Evolutionary conservation across 1,140 invertebrate species (phyloP).

Genomic region (Habropoda laboriosa): DNA sequence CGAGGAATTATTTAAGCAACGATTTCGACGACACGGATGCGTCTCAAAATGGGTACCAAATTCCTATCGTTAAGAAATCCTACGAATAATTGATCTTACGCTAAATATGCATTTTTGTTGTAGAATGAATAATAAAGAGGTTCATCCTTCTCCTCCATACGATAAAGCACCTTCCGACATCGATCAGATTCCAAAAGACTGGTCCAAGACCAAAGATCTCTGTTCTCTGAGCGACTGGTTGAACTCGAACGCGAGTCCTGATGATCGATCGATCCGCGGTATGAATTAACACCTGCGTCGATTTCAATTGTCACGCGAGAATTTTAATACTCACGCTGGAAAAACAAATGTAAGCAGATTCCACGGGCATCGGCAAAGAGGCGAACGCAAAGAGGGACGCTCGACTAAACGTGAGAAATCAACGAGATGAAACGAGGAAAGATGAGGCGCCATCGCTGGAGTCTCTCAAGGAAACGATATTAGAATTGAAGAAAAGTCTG

Average conservation of each 20-base stretch:
- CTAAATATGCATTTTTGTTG: background rate
- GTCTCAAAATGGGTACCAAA: background rate
- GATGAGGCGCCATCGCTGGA: constrained; percentile 40
- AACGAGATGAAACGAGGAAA: constrained; percentile 9
- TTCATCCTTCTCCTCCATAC: background rate
- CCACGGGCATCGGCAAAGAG: background rate
- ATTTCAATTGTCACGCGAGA: background rate
- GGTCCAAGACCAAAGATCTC: constrained; percentile 43
- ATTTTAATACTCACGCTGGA: background rate
- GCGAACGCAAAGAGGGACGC: background rate
- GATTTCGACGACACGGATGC: background rate
- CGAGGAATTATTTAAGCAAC: constrained; percentile 16
- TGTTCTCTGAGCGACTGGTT: constrained; percentile 43
- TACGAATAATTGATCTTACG: background rate
- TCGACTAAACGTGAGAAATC: background rate
- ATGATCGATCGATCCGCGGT: constrained; percentile 30
- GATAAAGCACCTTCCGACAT: constrained; percentile 4
- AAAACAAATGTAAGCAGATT: background rate
- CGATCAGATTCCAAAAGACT: constrained; percentile 43
- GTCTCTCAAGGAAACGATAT: constrained; percentile 59
- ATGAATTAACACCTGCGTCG: background rate
- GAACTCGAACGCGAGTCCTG: constrained; percentile 39
- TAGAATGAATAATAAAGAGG: background rate
- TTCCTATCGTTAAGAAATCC: background rate
- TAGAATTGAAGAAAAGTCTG: constrained; percentile 58